Evolutionary conservation across 2,113 vertebrate species (phyloP).

Genomic region (Epinephelus lanceolatus): DNA sequence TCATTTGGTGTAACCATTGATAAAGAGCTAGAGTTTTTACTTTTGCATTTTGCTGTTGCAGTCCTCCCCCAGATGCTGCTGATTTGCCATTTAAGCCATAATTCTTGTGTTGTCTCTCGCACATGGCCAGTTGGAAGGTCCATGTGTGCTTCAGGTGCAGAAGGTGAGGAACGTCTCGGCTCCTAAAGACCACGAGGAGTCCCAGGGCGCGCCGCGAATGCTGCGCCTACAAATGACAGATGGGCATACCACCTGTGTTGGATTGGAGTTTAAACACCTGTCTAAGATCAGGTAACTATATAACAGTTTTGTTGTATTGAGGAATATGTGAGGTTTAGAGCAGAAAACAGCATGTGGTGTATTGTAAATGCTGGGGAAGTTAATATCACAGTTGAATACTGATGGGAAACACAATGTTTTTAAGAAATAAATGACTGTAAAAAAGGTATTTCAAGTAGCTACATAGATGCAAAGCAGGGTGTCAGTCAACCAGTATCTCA

Average conservation of each 20-base stretch:
- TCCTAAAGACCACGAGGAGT: constrained; percentile 96
- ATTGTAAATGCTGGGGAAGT: neutral
- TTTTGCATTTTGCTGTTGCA: neutral
- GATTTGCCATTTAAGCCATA: neutral
- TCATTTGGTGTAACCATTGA: neutral
- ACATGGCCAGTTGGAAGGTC: constrained; percentile 91
- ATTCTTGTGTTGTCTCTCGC: constrained; percentile 32
- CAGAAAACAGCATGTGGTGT: neutral
- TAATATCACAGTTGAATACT: neutral
- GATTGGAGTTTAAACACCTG: constrained; percentile 91
- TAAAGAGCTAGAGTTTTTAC: neutral
- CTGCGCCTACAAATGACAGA: constrained; percentile 98
- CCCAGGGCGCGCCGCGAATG: constrained; percentile 95
- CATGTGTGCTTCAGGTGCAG: constrained; percentile 96
- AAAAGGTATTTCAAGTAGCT: neutral
- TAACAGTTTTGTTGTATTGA: constrained; percentile 20
- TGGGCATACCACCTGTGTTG: constrained; percentile 93
- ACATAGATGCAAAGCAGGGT: constrained; percentile 3
- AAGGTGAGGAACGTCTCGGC: constrained; percentile 95
- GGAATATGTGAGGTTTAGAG: neutral
- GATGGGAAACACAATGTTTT: neutral
- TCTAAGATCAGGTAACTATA: constrained; percentile 93
- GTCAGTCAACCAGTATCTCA: neutral
- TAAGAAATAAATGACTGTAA: neutral
- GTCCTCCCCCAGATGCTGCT: neutral